Percentiles rank a stretch among this genome's conserved stretches.
Evolutionary conservation across 2,888 invertebrate species (phyloP).

Genomic region (Cheilosia grossa): DNA sequence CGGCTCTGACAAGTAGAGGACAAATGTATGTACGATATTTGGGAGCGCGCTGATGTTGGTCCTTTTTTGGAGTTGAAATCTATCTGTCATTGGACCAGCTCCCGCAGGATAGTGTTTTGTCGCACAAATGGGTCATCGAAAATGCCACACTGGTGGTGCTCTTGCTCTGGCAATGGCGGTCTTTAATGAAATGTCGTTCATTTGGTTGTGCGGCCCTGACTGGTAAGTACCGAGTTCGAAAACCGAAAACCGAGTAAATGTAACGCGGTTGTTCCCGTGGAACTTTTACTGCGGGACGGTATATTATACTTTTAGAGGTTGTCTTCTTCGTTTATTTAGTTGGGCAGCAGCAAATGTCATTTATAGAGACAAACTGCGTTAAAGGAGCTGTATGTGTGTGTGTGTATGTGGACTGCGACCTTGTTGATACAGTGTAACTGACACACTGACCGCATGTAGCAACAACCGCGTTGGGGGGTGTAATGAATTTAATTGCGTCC

Average conservation of each 20-base stretch:
- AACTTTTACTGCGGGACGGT: not conserved
- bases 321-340: constrained; percentile 25
- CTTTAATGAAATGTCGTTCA: constrained; percentile 71
- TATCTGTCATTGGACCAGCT: constrained; percentile 52
- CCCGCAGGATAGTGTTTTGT: constrained; percentile 43
- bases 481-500: constrained; percentile 1
- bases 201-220: constrained; percentile 55
- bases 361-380: constrained; percentile 5
- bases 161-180: constrained; percentile 4
- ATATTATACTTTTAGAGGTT: not conserved
- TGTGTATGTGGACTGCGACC: not conserved
- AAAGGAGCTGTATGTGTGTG: too few species aligned
- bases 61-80: constrained; percentile 59
- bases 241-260: constrained; percentile 16
- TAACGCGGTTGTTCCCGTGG: not conserved
- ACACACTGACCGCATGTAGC: constrained; percentile 14
- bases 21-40: constrained; percentile 47
- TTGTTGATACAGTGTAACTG: not conserved
- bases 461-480: not conserved
- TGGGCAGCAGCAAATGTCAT: not conserved
- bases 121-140: constrained; percentile 65
- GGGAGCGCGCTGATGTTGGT: constrained; percentile 3
- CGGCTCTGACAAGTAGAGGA: constrained; percentile 47
- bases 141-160: constrained; percentile 35
- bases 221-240: constrained; percentile 13